Evolutionary conservation across 2,113 vertebrate genomes (phyloP).

Genomic region (Phaethon lepturus): DNA sequence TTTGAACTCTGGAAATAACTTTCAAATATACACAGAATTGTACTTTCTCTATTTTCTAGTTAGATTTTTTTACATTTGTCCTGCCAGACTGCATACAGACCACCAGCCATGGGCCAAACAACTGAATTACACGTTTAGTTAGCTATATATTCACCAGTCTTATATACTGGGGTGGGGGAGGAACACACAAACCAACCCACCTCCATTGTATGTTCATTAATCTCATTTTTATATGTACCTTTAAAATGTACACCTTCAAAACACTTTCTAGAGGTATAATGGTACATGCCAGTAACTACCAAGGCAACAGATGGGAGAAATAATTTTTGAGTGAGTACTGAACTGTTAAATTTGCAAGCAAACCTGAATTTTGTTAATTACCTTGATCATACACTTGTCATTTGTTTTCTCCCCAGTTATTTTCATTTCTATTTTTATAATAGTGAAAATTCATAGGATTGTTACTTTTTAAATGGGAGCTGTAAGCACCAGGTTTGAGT

Average conservation of each 20-base stretch:
- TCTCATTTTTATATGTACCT: neutral
- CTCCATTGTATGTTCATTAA: neutral
- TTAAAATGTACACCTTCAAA: neutral
- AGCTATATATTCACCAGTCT: neutral
- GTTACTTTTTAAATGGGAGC: neutral
- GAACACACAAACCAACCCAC: fast-evolving
- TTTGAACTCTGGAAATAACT: neutral
- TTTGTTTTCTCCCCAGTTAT: neutral
- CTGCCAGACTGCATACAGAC: neutral
- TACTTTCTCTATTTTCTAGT: neutral
- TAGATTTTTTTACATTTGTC: neutral
- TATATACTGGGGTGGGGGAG: neutral
- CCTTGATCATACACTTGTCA: fast-evolving
- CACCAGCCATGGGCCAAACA: neutral
- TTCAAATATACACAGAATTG: neutral
- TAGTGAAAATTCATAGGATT: neutral
- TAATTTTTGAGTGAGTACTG: neutral
- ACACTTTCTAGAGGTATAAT: fast-evolving
- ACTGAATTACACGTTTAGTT: neutral
- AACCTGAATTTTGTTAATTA: neutral
- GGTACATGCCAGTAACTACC: neutral
- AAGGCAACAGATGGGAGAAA: neutral
- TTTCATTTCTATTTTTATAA: neutral
- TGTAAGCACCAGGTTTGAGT: neutral
- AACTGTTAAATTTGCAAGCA: neutral